Conservation (phyloP, 2,797 vertebrate species). For the Myotis planiceps region DNA sequence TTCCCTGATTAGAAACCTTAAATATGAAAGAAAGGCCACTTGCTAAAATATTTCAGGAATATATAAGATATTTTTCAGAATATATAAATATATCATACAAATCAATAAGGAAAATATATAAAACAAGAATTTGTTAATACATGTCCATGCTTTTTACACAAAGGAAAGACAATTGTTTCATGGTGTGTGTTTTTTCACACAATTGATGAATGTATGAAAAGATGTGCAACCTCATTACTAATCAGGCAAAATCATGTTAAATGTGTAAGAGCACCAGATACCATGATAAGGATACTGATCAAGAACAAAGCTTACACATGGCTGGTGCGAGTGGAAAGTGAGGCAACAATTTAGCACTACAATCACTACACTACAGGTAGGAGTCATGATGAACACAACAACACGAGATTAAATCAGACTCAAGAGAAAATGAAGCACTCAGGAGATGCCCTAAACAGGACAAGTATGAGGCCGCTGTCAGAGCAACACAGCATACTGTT, state of each 20-base stretch:
- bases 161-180: neutral
- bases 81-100: neutral
- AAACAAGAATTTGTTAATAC: neutral
- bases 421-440: neutral
- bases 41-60: neutral
- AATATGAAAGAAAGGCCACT: neutral
- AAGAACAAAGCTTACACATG: neutral
- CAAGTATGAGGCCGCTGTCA: too few species aligned
- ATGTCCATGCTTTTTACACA: neutral
- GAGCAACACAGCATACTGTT: neutral
- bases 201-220: neutral
- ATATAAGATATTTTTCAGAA: neutral
- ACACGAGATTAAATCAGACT: neutral
- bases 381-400: neutral
- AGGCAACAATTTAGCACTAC: neutral
- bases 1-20: neutral
- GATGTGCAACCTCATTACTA: neutral
- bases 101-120: neutral
- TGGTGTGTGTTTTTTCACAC: neutral
- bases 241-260: neutral
- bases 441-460: neutral
- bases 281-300: neutral
- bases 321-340: neutral
- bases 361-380: neutral
- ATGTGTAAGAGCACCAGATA: neutral